These are phyloP conservation scores for Anthrax anthrax DNA, from an alignment of 2,888 invertebrate genomes.

Conservation along the genomic window DNA sequence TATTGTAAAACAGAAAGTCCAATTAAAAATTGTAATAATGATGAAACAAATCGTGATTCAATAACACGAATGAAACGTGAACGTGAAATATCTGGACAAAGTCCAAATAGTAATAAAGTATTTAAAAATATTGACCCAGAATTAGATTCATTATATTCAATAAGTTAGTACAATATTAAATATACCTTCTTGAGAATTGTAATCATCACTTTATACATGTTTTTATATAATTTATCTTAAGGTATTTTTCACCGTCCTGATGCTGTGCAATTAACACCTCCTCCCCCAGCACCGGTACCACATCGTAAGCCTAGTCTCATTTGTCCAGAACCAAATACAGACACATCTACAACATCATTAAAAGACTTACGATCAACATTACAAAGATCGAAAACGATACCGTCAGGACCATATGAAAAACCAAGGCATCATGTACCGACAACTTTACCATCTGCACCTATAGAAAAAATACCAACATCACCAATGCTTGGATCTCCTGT, in stretches of 20 bases:
- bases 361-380: constrained; percentile 38
- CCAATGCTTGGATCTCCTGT: constrained; percentile 45
- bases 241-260: constrained; percentile 33
- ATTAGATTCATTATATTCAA: constrained; percentile 59
- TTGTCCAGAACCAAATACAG: constrained; percentile 12
- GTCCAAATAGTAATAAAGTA: constrained; percentile 29
- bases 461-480: constrained; percentile 35
- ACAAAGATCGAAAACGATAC: constrained; percentile 12
- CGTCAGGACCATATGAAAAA: constrained; percentile 14
- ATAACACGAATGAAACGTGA: constrained; percentile 15
- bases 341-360: constrained; percentile 39
- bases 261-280: constrained; percentile 44
- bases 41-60: constrained; percentile 13
- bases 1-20: constrained; percentile 20
- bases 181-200: not conserved
- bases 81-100: constrained; percentile 26
- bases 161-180: constrained; percentile 36
- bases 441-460: constrained; percentile 27
- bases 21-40: constrained; percentile 10
- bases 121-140: constrained; percentile 40
- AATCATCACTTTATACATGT: not conserved
- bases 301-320: constrained; percentile 41
- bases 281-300: constrained; percentile 62
- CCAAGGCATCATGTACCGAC: constrained; percentile 15
- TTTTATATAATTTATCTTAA: constrained; percentile 13